Percentiles rank a stretch among this genome's conserved stretches.
These are phyloP conservation scores for Chaitophorus viminalis DNA, from an alignment of 2,888 invertebrate species.

Conservation along the genomic window DNA sequence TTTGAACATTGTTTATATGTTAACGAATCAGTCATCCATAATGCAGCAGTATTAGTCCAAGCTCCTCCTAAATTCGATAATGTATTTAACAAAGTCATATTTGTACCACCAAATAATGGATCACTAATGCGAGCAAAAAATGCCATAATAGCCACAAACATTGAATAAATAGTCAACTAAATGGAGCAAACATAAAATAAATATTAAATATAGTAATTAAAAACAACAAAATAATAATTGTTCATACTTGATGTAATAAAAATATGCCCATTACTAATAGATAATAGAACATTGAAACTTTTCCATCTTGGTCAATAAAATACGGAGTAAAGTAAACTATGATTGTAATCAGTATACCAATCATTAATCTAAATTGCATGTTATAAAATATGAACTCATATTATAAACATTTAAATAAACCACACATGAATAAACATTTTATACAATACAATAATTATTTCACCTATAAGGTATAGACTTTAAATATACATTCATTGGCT, in stretches of 20 bases:
- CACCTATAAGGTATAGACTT: constrained; percentile 85
- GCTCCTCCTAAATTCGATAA: constrained; percentile 96
- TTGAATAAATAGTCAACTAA: constrained; percentile 90
- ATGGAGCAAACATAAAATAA: constrained; percentile 65
- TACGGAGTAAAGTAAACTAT: constrained; percentile 88
- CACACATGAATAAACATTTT: neutral
- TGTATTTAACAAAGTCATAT: constrained; percentile 98
- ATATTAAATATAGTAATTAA: constrained; percentile 73
- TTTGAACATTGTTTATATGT: constrained; percentile 80
- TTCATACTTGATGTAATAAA: constrained; percentile 86
- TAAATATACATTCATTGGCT: constrained; percentile 88
- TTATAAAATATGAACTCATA: constrained; percentile 7
- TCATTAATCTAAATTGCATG: constrained; percentile 74
- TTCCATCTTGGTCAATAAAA: constrained; percentile 73
- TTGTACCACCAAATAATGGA: constrained; percentile 95
- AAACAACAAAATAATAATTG: constrained; percentile 68
- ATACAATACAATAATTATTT: constrained; percentile 7
- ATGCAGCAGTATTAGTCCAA: constrained; percentile 92
- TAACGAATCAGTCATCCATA: constrained; percentile 90
- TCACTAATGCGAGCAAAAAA: constrained; percentile 98
- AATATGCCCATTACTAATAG: constrained; percentile 80
- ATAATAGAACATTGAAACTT: constrained; percentile 81
- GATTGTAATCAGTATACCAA: constrained; percentile 84
- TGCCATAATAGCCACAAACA: constrained; percentile 98
- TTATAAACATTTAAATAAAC: neutral